These are phyloP conservation scores for Eulemur rufifrons DNA, from an alignment of 2,113 vertebrate genomes.

Conservation along the genomic window DNA sequence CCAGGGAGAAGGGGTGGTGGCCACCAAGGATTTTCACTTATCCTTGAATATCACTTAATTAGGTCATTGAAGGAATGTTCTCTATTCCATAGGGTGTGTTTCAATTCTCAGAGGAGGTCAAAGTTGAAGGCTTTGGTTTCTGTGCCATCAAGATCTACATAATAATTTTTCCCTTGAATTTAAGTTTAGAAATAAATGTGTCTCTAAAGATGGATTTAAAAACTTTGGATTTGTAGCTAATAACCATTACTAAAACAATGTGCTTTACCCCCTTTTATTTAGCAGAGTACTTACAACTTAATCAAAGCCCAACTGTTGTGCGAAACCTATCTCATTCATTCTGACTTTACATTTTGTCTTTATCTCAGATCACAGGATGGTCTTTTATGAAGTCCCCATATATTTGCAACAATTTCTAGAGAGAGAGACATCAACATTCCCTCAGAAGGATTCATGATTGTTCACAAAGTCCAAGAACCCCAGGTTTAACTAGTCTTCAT, in stretches of 20 bases:
- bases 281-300: neutral
- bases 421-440: neutral
- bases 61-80: neutral
- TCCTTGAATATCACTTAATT: neutral
- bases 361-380: neutral
- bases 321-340: neutral
- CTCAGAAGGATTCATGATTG: neutral
- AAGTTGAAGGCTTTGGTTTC: neutral
- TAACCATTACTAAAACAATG: neutral
- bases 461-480: neutral
- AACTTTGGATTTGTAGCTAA: neutral
- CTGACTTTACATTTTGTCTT: neutral
- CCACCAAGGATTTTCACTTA: neutral
- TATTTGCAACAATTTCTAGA: neutral
- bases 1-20: neutral
- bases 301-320: neutral
- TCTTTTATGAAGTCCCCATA: neutral
- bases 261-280: neutral
- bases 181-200: neutral
- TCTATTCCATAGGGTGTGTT: neutral
- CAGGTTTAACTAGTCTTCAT: neutral
- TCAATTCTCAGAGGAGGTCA: neutral
- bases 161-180: neutral
- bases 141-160: neutral
- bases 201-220: conserved; percentile 1